These are phyloP conservation scores for Paramormyrops kingsleyae DNA, from an alignment of 2,113 vertebrate species.

Conservation along the genomic window DNA sequence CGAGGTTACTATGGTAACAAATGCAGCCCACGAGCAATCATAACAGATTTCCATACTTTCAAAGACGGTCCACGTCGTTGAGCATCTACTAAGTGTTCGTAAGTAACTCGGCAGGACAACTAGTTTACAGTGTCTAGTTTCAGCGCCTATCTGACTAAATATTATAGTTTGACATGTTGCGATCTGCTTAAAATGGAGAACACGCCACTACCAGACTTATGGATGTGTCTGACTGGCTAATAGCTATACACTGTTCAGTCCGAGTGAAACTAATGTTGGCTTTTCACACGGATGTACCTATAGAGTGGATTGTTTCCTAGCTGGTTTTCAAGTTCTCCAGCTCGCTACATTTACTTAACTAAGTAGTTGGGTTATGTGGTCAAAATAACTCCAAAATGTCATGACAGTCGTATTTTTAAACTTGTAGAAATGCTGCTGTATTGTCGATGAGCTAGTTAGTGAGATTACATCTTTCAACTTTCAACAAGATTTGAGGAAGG, in stretches of 20 bases:
- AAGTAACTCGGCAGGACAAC: neutral
- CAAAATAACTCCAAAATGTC: neutral
- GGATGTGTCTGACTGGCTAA: neutral
- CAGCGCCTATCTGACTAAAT: neutral
- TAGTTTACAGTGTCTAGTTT: neutral
- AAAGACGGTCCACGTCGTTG: neutral
- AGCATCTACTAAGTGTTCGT: neutral
- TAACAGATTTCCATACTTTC: conserved; percentile 2
- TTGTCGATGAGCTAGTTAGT: neutral
- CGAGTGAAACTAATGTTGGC: neutral
- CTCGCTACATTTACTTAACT: neutral
- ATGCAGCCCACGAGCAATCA: neutral
- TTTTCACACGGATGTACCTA: neutral
- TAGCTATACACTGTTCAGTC: neutral
- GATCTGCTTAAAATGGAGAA: neutral
- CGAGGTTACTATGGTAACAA: conserved; percentile 24
- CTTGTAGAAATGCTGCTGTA: neutral
- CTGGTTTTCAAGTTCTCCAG: neutral
- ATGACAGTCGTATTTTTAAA: neutral
- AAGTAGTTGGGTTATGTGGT: neutral
- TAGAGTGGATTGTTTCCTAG: neutral
- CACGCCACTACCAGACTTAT: neutral
- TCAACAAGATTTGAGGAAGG: neutral
- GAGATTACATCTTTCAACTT: neutral
- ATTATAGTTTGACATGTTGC: neutral